Evolutionary conservation across 2,888 invertebrate genomes (phyloP).

Genomic region (Sceliomorpha sp.): DNA sequence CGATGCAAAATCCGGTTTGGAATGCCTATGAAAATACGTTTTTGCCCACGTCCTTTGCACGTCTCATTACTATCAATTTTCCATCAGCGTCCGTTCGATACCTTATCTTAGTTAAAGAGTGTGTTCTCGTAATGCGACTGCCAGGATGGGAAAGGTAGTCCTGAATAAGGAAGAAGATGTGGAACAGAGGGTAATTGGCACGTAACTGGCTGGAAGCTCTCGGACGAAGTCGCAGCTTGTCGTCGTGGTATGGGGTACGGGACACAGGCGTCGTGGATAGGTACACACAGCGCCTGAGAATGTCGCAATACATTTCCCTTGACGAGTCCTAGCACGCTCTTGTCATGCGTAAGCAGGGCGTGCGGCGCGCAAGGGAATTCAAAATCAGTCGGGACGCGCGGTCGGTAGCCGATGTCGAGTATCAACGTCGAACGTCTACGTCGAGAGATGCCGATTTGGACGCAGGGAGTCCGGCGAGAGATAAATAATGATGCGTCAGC

Average conservation of each 20-base stretch:
- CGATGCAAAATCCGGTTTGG: too few relatives aligned
- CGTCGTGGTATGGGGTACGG: conserved; percentile 14
- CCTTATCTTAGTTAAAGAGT: conserved; percentile 46
- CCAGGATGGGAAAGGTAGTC: conserved; percentile 54
- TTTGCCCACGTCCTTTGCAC: neutral
- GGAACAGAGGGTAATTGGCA: conserved; percentile 61
- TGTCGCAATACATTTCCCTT: conserved; percentile 49
- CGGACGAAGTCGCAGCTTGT: conserved; percentile 23
- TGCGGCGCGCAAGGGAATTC: conserved; percentile 25
- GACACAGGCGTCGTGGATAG: conserved; percentile 44
- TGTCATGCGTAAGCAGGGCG: conserved; percentile 20
- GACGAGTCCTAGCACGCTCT: conserved; percentile 28
- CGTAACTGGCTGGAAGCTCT: conserved; percentile 49
- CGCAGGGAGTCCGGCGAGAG: conserved; percentile 18
- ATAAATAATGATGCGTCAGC: conserved; percentile 45
- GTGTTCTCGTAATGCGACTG: conserved; percentile 38
- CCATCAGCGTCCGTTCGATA: conserved; percentile 34
- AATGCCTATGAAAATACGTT: too few relatives aligned
- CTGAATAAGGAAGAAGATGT: conserved; percentile 50
- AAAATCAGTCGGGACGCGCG: conserved; percentile 40
- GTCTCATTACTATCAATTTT: conserved; percentile 54
- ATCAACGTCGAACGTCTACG: conserved; percentile 29
- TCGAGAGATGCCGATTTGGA: conserved; percentile 10
- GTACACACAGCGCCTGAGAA: conserved; percentile 46
- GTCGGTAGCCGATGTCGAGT: conserved; percentile 17